Conservation (phyloP, 2,113 vertebrate genomes). For the Sylvietta virens region DNA sequence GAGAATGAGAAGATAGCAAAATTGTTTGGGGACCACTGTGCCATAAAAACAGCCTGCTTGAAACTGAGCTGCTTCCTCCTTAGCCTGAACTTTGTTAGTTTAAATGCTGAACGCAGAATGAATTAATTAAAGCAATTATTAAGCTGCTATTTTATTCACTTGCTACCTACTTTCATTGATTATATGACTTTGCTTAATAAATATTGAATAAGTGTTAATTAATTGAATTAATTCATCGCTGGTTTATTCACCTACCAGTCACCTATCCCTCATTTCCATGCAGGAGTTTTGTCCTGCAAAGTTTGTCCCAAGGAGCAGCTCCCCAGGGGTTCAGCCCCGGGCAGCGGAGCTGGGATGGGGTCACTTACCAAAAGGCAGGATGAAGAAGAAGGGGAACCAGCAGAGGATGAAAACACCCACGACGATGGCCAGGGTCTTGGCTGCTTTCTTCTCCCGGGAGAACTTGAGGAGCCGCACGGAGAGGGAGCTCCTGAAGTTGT, state of each 20-base stretch:
- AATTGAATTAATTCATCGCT: background rate
- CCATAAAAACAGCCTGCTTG: background rate
- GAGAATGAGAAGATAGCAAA: background rate
- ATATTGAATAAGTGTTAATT: conserved; percentile 26
- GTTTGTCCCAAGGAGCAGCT: background rate
- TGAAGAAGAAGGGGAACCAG: conserved; percentile 98
- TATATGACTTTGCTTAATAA: conserved; percentile 14
- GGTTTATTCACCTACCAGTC: background rate
- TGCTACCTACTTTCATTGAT: conserved; percentile 3
- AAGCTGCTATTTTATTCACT: background rate
- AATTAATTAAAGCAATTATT: conserved; percentile 19
- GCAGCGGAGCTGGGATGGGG: accelerated
- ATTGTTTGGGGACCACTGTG: background rate
- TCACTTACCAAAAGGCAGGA: conserved; percentile 91
- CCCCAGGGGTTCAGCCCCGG: background rate
- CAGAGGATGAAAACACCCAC: conserved; percentile 97
- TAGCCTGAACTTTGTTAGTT: background rate
- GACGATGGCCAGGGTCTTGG: conserved; percentile 96
- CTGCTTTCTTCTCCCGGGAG: conserved; percentile 96
- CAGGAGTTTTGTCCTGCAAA: background rate
- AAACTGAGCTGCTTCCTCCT: background rate
- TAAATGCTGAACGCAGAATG: background rate
- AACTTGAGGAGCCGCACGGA: conserved; percentile 95
- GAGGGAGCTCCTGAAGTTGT: conserved; percentile 90
- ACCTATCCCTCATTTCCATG: background rate